These are phyloP conservation scores for Huso huso DNA, from an alignment of 2,797 vertebrate species.

Conservation along the genomic window DNA sequence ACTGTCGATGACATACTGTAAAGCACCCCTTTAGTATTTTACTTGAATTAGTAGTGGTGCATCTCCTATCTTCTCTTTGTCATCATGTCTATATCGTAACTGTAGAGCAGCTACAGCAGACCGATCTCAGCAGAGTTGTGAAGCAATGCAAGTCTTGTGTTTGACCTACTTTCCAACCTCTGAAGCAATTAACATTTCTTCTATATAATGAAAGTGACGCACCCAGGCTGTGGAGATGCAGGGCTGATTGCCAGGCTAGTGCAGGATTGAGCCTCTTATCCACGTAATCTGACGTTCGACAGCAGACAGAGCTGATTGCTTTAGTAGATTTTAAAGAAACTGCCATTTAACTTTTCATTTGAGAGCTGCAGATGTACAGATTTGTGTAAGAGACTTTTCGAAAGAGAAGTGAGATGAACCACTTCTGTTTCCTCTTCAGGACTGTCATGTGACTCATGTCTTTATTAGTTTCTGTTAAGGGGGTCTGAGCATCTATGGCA, in stretches of 20 bases:
- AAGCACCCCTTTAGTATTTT: too few relatives aligned
- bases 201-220: slow-evolving; percentile 2
- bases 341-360: slow-evolving; percentile 11
- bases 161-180: neutral
- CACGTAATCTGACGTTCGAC: neutral
- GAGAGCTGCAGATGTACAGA: neutral
- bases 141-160: neutral
- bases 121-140: too few relatives aligned
- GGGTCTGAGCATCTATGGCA: neutral
- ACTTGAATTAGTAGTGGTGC: too few relatives aligned
- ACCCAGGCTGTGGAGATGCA: neutral
- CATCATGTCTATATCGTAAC: too few relatives aligned
- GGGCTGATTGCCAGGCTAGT: neutral
- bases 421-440: neutral
- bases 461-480: neutral
- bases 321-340: slow-evolving; percentile 4
- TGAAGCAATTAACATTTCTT: neutral
- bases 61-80: too few relatives aligned
- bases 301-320: neutral
- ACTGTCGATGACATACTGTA: too few relatives aligned
- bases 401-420: neutral
- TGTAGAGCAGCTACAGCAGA: too few relatives aligned
- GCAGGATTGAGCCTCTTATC: neutral
- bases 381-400: neutral
- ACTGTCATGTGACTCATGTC: neutral